A percentile compares a stretch with the other conserved stretches of the same genome.
phyloP scores from a whole-genome alignment of 2,797 vertebrate species.

The Etheostoma perlongum region DNA sequence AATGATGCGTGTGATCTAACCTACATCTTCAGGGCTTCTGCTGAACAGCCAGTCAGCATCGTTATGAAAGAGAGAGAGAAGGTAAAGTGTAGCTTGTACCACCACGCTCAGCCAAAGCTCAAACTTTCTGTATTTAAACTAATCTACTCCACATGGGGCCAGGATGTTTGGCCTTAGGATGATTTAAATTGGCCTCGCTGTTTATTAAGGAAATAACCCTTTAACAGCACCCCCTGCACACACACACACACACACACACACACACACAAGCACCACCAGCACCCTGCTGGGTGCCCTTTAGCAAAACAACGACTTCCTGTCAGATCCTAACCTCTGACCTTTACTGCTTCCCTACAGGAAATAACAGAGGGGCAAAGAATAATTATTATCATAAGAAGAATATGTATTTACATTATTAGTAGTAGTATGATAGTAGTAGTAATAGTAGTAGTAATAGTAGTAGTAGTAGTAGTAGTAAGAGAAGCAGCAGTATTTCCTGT shows the following conservation, averaged over 20 bases:
- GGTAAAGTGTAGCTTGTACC: conserved; percentile 1
- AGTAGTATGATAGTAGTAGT: neutral
- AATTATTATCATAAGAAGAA: neutral
- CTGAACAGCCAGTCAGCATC: conserved; percentile 28
- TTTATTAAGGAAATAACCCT: conserved; percentile 15
- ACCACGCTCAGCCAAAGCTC: neutral
- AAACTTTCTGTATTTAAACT: neutral
- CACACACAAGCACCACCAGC: conserved; percentile 36
- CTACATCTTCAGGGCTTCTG: conserved; percentile 80
- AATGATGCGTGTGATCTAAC: conserved; percentile 78
- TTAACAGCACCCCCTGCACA: neutral
- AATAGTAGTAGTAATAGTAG: neutral
- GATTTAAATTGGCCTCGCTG: neutral
- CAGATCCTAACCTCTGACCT: conserved; percentile 35
- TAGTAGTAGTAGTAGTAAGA: neutral
- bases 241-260: neutral
- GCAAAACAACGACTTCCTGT: conserved; percentile 36
- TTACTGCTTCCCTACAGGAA: conserved; percentile 1
- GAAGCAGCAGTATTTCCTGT: neutral
- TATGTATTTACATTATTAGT: neutral
- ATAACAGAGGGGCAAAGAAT: neutral
- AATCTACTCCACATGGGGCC: neutral
- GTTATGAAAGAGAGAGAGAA: conserved; percentile 26
- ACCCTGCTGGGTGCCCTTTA: conserved; percentile 43
- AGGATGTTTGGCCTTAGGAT: neutral